Evolutionary conservation across 2,797 vertebrate genomes (phyloP).

Genomic region (Oceanodroma leucorhoa): DNA sequence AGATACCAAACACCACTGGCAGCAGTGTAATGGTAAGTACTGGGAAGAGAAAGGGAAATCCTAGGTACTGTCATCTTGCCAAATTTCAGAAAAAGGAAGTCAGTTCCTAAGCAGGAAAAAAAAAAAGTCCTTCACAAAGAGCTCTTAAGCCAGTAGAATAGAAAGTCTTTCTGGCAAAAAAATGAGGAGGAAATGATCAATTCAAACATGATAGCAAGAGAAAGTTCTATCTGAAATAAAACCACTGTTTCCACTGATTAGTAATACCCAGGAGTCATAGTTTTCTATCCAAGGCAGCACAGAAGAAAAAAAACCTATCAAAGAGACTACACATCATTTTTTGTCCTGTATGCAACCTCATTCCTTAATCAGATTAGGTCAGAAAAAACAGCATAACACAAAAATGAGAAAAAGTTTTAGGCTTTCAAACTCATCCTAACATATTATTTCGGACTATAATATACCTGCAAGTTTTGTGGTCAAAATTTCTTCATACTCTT

Average conservation of each 20-base stretch:
- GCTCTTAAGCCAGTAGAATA: constrained; percentile 4
- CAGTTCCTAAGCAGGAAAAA: background rate
- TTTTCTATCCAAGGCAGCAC: background rate
- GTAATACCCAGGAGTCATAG: background rate
- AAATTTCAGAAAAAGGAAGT: constrained; percentile 38
- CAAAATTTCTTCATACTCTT: constrained; percentile 96
- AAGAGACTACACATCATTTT: background rate
- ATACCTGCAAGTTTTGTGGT: constrained; percentile 95
- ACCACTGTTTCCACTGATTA: background rate
- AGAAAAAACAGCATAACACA: background rate
- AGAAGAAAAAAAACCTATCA: background rate
- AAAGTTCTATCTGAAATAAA: constrained; percentile 42
- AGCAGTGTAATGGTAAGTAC: background rate
- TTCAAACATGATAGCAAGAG: background rate
- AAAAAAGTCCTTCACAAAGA: constrained; percentile 2
- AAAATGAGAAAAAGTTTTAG: background rate
- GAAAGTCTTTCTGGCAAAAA: background rate
- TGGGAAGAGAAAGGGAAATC: constrained; percentile 9
- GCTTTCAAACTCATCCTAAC: background rate
- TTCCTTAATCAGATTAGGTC: background rate
- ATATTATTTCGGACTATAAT: background rate
- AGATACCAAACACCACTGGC: background rate
- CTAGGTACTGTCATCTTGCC: constrained; percentile 32
- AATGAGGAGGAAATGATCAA: background rate
- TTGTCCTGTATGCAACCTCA: background rate